Evolutionary conservation across 2,888 invertebrate species (phyloP).

Genomic region (Syritta pipiens): DNA sequence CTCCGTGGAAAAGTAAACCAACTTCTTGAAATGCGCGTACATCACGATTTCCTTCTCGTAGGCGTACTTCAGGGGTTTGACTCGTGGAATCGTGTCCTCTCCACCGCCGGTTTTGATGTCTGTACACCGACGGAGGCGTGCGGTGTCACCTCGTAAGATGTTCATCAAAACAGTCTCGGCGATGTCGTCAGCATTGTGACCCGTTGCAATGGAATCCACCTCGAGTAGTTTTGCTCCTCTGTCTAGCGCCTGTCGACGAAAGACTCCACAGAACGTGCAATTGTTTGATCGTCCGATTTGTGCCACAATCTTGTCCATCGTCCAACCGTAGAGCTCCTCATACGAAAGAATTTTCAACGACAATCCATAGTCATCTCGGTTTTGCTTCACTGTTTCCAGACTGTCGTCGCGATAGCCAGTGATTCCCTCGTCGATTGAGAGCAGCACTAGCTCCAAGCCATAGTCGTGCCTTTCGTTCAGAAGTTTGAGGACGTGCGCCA

Average conservation of each 20-base stretch:
- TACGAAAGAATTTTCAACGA: conserved; percentile 97
- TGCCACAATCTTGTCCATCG: conserved; percentile 98
- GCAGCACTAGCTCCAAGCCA: conserved; percentile 91
- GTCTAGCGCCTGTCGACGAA: conserved; percentile 96
- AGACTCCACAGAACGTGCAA: conserved; percentile 97
- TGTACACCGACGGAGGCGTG: conserved; percentile 94
- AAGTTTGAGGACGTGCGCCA: conserved; percentile 94
- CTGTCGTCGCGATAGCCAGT: conserved; percentile 98
- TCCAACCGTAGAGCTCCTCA: conserved; percentile 99
- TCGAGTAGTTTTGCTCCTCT: conserved; percentile 93
- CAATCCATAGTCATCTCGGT: conserved; percentile 95
- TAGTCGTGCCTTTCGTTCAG: conserved; percentile 95
- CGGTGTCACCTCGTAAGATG: conserved; percentile 96
- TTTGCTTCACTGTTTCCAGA: conserved; percentile 96
- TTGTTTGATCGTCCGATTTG: conserved; percentile 94
- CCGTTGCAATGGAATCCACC: conserved; percentile 97
- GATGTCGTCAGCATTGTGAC: conserved; percentile 98
- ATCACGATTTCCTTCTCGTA: conserved; percentile 99
- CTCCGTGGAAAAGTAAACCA: conserved; percentile 99
- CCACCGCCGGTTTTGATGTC: conserved; percentile 88
- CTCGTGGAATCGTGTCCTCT: conserved; percentile 92
- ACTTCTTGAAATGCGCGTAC: conserved; percentile 97
- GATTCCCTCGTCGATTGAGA: conserved; percentile 99
- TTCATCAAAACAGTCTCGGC: conserved; percentile 99
- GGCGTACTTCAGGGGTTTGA: conserved; percentile 97